These are phyloP conservation scores for Drosophila lini DNA, from an alignment of 1,140 invertebrate genomes.

Conservation along the genomic window DNA sequence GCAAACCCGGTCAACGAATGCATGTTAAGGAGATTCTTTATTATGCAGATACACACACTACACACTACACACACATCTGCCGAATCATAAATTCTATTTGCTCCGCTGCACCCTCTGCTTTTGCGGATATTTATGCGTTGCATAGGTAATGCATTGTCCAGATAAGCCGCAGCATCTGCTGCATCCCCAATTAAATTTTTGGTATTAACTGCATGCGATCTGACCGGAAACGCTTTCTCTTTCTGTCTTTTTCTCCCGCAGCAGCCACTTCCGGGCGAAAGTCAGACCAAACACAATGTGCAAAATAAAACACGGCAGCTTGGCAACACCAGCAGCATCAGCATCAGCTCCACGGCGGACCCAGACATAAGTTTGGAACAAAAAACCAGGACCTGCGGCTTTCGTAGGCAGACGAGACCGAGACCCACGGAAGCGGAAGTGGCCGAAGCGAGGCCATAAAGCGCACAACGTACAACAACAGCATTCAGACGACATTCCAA, in stretches of 20 bases:
- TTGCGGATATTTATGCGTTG: slow-evolving; percentile 32
- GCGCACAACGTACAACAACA: slow-evolving; percentile 2
- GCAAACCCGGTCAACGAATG: slow-evolving; percentile 20
- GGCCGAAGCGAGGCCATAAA: slow-evolving; percentile 28
- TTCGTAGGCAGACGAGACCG: background rate
- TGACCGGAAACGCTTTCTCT: slow-evolving; percentile 7
- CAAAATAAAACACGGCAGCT: slow-evolving; percentile 69
- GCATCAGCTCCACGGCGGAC: background rate
- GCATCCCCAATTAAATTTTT: slow-evolving; percentile 1
- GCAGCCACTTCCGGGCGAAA: slow-evolving; percentile 38
- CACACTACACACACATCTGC: slow-evolving; percentile 1
- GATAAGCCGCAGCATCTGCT: slow-evolving; percentile 30
- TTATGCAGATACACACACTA: slow-evolving; percentile 28
- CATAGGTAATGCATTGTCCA: slow-evolving; percentile 34
- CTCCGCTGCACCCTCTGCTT: slow-evolving; percentile 19
- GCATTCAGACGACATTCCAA: slow-evolving; percentile 25
- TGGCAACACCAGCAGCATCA: slow-evolving; percentile 40
- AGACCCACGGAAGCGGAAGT: slow-evolving; percentile 54
- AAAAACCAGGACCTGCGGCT: slow-evolving; percentile 12
- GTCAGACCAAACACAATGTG: slow-evolving; percentile 66
- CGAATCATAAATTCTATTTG: slow-evolving; percentile 31
- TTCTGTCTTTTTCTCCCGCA: slow-evolving; percentile 1
- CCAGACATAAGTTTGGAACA: slow-evolving; percentile 54
- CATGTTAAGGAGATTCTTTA: slow-evolving; percentile 42
- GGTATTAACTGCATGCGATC: background rate